phyloP scores from a whole-genome alignment of 2,797 vertebrate species.

The Paramormyrops hopkinsi region DNA sequence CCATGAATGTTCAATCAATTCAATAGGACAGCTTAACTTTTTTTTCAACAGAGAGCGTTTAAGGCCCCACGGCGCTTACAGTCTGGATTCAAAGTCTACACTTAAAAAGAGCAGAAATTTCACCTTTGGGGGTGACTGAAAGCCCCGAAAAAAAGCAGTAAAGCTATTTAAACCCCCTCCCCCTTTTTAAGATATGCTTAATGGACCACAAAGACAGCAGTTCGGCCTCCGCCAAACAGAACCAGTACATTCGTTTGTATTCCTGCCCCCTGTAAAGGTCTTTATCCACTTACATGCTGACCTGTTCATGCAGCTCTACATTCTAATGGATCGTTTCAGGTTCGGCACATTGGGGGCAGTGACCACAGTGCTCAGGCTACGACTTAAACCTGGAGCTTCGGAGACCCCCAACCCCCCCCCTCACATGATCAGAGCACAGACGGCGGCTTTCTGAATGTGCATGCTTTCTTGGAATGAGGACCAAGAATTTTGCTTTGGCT shows the following conservation, averaged over 20 bases:
- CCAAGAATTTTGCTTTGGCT: background rate
- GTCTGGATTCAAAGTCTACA: constrained; percentile 58
- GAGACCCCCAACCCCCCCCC: background rate
- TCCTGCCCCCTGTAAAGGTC: background rate
- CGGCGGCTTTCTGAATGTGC: background rate
- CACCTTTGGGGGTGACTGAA: constrained; percentile 59
- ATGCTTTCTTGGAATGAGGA: background rate
- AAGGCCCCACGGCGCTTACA: constrained; percentile 62
- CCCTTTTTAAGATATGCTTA: constrained; percentile 30
- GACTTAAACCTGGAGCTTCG: background rate
- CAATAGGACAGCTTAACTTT: constrained; percentile 73
- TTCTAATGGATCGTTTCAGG: background rate
- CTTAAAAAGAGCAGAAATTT: constrained; percentile 56
- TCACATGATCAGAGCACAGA: background rate
- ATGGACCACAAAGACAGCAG: constrained; percentile 33
- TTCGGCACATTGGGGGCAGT: background rate
- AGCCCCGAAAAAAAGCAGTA: constrained; percentile 39
- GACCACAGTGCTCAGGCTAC: background rate
- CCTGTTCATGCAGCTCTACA: background rate
- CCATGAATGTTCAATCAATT: constrained; percentile 77
- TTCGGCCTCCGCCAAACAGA: background rate
- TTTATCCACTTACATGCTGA: background rate
- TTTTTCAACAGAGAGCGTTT: constrained; percentile 58
- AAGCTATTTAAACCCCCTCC: constrained; percentile 24
- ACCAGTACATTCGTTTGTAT: background rate